phyloP scores from a whole-genome alignment of 2,888 invertebrate species.

The Rhagophthalmus giganteus region DNA sequence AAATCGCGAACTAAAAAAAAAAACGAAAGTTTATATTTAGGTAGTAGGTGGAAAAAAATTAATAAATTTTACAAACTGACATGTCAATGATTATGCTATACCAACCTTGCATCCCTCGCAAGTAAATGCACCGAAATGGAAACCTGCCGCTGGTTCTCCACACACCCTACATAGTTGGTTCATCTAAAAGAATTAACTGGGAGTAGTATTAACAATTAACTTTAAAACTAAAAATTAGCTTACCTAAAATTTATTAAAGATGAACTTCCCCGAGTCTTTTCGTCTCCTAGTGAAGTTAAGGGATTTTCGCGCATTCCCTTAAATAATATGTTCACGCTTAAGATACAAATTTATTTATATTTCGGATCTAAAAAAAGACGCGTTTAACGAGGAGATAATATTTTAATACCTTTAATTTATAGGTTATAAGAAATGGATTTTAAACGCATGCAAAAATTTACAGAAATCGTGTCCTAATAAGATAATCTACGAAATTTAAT shows the following conservation, averaged over 20 bases:
- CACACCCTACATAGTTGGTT: constrained; percentile 96
- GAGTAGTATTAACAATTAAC: not conserved
- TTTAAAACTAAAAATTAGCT: constrained; percentile 1
- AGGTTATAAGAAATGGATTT: too few species aligned
- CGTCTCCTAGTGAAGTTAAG: too few species aligned
- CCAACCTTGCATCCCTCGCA: constrained; percentile 95
- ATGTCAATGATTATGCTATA: too few species aligned
- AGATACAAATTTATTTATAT: not conserved
- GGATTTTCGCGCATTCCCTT: constrained; percentile 18
- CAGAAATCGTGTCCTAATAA: too few species aligned
- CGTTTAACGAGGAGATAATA: too few species aligned
- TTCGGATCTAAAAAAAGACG: not conserved
- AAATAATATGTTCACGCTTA: constrained; percentile 1
- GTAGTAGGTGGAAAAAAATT: too few species aligned
- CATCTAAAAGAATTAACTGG: constrained; percentile 69
- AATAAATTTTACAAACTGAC: too few species aligned
- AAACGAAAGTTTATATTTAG: too few species aligned
- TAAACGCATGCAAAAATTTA: too few species aligned
- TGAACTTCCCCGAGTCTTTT: constrained; percentile 11
- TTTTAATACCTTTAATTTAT: too few species aligned
- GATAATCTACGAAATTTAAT: too few species aligned
- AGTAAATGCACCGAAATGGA: constrained; percentile 94
- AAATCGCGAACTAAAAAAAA: too few species aligned
- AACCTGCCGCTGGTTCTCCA: constrained; percentile 92
- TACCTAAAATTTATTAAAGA: constrained; percentile 19